Base-by-base conservation (phyloP, 2,888 invertebrate species). In the Dexiosoma caninum region DNA sequence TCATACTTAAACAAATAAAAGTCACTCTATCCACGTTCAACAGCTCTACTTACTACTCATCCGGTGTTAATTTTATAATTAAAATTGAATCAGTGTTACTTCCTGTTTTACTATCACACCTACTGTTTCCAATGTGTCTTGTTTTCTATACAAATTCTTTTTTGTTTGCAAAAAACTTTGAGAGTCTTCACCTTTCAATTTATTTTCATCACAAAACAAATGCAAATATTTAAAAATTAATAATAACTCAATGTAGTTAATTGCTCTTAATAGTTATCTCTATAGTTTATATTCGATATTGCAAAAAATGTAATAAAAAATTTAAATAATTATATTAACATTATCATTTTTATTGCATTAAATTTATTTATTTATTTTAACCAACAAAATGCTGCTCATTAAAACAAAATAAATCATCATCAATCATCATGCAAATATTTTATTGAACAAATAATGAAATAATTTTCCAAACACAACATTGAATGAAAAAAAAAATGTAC, bases 331-430 rank as follows among this genome's bases (percentile, higher is more conserved):
- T 75, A 16, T 59, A 76, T 75, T 76, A 76, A 76, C 21, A 44
- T 76, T 53, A 23, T 62, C 4, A 42, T 76, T 78, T 64, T 70
- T 78, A 51, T 78, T 57, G 57, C 53, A 77, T 71, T 71, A 71
- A 70, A 40, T 78, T 77, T 77, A 57, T 66, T 64, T 71, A 55
- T 60, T 69, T 60, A 14, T 27, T 57, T 55, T 2, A 46, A 40
- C 1, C 67, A 70, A 77, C 46, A 35, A 77, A 57, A 37, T 77
- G 76, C 76, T 70, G 69, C 72, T 78, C 77, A 83, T 77, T 79
- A 81, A 80, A 79, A 69, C 37, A 57, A 59, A 64, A 57, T 37
- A 51, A 64, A 62, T 67, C 49, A 64, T 71, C 70, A 77, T 71
- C 49, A 75, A 78, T 67, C 74, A 81, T 69, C 67, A 69, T 23